Evolutionary conservation across 2,888 invertebrate species (phyloP).

Genomic region (Xanthia icteritia): DNA sequence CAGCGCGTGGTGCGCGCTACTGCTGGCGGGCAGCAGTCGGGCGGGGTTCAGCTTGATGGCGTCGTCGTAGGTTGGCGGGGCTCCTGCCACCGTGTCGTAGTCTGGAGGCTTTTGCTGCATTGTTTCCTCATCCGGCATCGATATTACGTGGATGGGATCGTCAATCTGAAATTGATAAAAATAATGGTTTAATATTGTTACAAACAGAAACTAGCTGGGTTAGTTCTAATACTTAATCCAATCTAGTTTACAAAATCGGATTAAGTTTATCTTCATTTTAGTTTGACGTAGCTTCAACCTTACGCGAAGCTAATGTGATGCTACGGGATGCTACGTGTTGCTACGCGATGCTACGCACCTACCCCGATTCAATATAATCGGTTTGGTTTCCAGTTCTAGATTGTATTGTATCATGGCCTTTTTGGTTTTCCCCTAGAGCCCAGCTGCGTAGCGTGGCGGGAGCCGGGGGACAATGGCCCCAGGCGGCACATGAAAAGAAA

Average conservation of each 20-base stretch:
- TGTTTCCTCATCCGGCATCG: slow-evolving; percentile 90
- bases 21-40: slow-evolving; percentile 86
- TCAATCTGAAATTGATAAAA: slow-evolving; percentile 88
- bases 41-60: slow-evolving; percentile 93
- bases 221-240: neutral
- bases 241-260: slow-evolving; percentile 1
- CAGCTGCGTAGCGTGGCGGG: no score
- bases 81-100: slow-evolving; percentile 93
- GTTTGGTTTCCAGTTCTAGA: neutral
- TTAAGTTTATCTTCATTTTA: neutral
- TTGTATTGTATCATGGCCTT: neutral
- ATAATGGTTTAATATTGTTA: slow-evolving; percentile 3
- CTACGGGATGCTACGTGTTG: neutral
- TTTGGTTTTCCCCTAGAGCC: neutral
- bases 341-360: neutral
- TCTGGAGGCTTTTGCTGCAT: slow-evolving; percentile 93
- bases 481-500: no score
- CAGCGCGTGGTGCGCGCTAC: slow-evolving; percentile 77
- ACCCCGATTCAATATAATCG: neutral
- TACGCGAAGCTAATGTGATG: neutral
- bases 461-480: no score
- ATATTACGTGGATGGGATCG: slow-evolving; percentile 92
- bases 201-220: neutral
- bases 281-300: neutral
- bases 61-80: slow-evolving; percentile 93